Conservation (phyloP, 2,888 invertebrate species). For the Lomographa bimaculata region DNA sequence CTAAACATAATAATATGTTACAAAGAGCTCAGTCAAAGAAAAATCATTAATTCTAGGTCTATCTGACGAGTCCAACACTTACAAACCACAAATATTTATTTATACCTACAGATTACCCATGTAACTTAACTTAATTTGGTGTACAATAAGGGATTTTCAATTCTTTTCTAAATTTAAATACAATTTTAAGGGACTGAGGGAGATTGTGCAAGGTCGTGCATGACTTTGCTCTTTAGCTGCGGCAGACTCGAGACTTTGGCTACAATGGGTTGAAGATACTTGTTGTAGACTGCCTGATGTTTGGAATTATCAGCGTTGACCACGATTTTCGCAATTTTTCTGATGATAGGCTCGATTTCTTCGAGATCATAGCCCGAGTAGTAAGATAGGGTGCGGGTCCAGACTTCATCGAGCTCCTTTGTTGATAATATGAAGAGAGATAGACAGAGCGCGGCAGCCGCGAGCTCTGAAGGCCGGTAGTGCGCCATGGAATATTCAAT, state of each 20-base stretch:
- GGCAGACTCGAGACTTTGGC: conserved; percentile 86
- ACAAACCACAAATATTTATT: neutral
- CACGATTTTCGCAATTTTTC: conserved; percentile 87
- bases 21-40: conserved; percentile 55
- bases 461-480: conserved; percentile 91
- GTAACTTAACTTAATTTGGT: too few relatives aligned
- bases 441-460: conserved; percentile 91
- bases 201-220: conserved; percentile 52
- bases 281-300: conserved; percentile 87
- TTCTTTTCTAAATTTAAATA: too few relatives aligned
- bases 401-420: conserved; percentile 75
- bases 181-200: neutral
- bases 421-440: conserved; percentile 84
- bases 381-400: conserved; percentile 89
- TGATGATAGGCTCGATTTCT: conserved; percentile 87
- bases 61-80: neutral
- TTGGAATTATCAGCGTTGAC: conserved; percentile 87
- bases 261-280: conserved; percentile 83
- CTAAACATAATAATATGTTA: conserved; percentile 56
- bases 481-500: conserved; percentile 91
- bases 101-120: too few relatives aligned
- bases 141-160: too few relatives aligned
- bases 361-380: conserved; percentile 90
- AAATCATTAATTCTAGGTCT: conserved; percentile 27
- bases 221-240: conserved; percentile 80